phyloP scores from a whole-genome alignment of 2,888 invertebrate genomes.

The Drosophila siamana region DNA sequence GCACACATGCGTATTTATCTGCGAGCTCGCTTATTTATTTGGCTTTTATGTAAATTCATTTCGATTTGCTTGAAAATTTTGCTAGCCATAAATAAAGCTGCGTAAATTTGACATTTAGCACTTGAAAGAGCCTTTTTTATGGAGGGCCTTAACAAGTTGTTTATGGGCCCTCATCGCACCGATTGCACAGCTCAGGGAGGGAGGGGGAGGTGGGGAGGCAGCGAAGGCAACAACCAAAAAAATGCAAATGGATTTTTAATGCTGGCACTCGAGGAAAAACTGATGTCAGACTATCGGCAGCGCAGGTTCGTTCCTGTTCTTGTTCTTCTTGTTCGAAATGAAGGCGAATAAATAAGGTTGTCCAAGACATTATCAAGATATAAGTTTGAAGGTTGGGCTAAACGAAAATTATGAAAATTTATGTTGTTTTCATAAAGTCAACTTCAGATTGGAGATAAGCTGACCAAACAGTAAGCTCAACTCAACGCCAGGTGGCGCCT shows the following conservation, averaged over 20 bases:
- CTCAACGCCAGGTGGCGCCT: not conserved
- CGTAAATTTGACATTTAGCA: slow-evolving; percentile 59
- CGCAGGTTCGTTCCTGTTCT: too few species aligned
- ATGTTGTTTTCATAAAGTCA: not conserved
- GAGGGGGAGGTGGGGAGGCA: not conserved
- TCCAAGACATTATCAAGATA: slow-evolving; percentile 10
- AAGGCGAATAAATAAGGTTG: not conserved
- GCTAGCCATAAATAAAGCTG: slow-evolving; percentile 50
- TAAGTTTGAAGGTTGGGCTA: not conserved
- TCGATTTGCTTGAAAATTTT: slow-evolving; percentile 46
- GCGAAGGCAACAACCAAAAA: not conserved
- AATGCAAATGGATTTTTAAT: slow-evolving; percentile 44
- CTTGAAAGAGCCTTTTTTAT: slow-evolving; percentile 62
- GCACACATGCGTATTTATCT: slow-evolving; percentile 15
- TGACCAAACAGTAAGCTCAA: not conserved
- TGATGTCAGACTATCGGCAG: slow-evolving; percentile 37
- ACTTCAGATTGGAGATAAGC: not conserved
- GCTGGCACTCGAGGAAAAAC: slow-evolving; percentile 45
- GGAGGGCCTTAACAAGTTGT: slow-evolving; percentile 49
- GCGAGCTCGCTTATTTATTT: slow-evolving; percentile 50
- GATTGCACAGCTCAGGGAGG: not conserved
- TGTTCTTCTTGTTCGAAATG: slow-evolving; percentile 2
- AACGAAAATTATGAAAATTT: not conserved
- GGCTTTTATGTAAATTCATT: slow-evolving; percentile 62
- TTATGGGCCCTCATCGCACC: slow-evolving; percentile 26